These are phyloP conservation scores for Rhopalosiphum nymphaeae DNA, from an alignment of 2,888 invertebrate genomes.

Conservation along the genomic window DNA sequence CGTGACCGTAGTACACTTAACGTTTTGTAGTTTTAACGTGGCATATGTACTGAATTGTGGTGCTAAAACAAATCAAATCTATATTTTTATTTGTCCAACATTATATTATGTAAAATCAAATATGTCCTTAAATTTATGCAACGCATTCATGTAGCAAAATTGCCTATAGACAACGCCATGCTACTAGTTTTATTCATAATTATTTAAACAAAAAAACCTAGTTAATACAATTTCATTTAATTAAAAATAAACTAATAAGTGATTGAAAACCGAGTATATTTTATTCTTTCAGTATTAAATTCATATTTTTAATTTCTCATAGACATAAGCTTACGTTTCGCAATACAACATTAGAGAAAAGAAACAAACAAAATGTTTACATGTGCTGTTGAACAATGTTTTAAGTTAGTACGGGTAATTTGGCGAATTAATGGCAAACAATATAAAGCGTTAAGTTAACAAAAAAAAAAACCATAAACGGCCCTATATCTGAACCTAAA, in stretches of 20 bases:
- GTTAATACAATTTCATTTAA: not conserved
- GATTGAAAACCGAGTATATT: not conserved
- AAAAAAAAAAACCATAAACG: conserved; percentile 13
- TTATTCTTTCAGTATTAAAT: not conserved
- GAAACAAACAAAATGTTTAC: conserved; percentile 23
- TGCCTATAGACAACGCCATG: conserved; percentile 31
- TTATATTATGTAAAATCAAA: not conserved
- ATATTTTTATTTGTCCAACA: not conserved
- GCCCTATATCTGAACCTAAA: conserved; percentile 32
- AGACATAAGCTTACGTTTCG: not conserved
- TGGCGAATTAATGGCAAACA: not conserved
- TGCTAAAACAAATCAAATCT: conserved; percentile 74
- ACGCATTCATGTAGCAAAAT: conserved; percentile 31
- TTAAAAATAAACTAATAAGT: not conserved
- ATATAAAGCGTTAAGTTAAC: conserved; percentile 19
- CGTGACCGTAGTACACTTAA: conserved; percentile 96
- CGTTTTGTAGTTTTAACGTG: conserved; percentile 96
- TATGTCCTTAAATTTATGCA: not conserved
- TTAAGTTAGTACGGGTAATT: conserved; percentile 19
- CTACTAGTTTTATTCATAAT: not conserved
- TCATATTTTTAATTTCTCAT: not conserved
- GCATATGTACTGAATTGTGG: conserved; percentile 96
- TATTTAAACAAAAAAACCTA: not conserved
- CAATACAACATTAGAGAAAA: not conserved
- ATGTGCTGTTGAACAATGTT: conserved; percentile 4